These are phyloP conservation scores for Disparrhopalites patrizii DNA, from an alignment of 2,888 invertebrate genomes.

Conservation along the genomic window DNA sequence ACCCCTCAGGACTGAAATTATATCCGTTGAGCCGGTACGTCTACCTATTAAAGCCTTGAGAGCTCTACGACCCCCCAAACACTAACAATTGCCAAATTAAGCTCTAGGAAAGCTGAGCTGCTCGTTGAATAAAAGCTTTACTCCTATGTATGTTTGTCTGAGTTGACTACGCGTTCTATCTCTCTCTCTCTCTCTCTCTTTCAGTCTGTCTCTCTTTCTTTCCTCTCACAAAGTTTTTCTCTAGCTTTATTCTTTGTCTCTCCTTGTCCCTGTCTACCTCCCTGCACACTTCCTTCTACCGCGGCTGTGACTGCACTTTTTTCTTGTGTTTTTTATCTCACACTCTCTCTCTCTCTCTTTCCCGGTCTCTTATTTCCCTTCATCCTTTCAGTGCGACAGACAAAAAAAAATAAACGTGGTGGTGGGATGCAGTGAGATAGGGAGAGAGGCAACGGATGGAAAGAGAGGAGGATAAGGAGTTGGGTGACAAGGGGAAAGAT, in stretches of 20 bases:
- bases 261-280: neutral
- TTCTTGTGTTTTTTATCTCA: too few relatives aligned
- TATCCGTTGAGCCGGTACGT: constrained; percentile 29
- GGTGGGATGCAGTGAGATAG: too few relatives aligned
- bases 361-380: neutral
- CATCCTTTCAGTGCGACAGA: too few relatives aligned
- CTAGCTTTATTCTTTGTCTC: neutral
- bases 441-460: too few relatives aligned
- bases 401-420: too few relatives aligned
- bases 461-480: constrained; percentile 5
- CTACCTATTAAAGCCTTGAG: constrained; percentile 33
- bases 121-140: constrained; percentile 11
- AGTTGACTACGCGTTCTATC: constrained; percentile 12
- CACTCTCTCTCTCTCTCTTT: too few relatives aligned
- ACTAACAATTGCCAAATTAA: constrained; percentile 38
- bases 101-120: constrained; percentile 34
- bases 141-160: too few relatives aligned
- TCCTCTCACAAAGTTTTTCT: neutral
- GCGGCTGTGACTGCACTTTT: too few relatives aligned
- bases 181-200: constrained; percentile 7
- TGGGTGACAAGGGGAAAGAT: too few relatives aligned
- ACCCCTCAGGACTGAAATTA: constrained; percentile 36
- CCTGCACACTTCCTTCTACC: too few relatives aligned
- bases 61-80: constrained; percentile 37
- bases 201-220: neutral